A percentile compares a stretch with the other conserved stretches of the same genome.
Conservation (phyloP, 2,888 invertebrate species). For the Thereva nobilitata region DNA sequence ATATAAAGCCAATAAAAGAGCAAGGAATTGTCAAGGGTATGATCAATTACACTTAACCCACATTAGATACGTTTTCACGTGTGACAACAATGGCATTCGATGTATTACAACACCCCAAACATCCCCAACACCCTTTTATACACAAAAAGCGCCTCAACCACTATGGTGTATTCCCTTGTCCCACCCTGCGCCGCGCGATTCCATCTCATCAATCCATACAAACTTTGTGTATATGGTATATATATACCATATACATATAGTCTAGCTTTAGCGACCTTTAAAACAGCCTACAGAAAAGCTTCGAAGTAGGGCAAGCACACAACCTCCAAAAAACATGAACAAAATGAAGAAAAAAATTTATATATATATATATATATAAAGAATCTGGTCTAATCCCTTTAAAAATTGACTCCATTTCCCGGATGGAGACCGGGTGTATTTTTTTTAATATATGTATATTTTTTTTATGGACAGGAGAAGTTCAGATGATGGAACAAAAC, state of each 20-base stretch:
- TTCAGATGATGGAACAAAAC: too few relatives aligned
- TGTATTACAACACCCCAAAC: conserved; percentile 22
- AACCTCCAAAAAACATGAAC: conserved; percentile 7
- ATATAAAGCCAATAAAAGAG: conserved; percentile 26
- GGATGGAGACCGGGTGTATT: background rate
- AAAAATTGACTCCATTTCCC: conserved; percentile 8
- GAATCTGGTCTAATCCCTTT: conserved; percentile 26
- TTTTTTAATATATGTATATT: too few relatives aligned
- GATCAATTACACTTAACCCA: conserved; percentile 47
- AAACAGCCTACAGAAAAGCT: conserved; percentile 2
- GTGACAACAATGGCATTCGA: conserved; percentile 42
- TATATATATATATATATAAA: too few relatives aligned
- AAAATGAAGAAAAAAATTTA: too few relatives aligned
- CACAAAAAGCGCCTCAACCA: background rate
- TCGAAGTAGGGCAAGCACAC: conserved; percentile 32
- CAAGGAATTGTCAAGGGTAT: conserved; percentile 43
- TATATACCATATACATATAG: background rate
- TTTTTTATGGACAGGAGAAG: too few relatives aligned
- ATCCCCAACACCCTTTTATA: background rate
- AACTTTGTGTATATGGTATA: too few relatives aligned
- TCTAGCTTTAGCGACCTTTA: conserved; percentile 19
- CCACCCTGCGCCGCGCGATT: too few relatives aligned
- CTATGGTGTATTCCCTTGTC: too few relatives aligned
- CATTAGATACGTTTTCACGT: conserved; percentile 21
- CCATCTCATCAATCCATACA: too few relatives aligned